Base-by-base conservation (phyloP, 2,113 vertebrate genomes). In the Eptesicus fuscus region DNA sequence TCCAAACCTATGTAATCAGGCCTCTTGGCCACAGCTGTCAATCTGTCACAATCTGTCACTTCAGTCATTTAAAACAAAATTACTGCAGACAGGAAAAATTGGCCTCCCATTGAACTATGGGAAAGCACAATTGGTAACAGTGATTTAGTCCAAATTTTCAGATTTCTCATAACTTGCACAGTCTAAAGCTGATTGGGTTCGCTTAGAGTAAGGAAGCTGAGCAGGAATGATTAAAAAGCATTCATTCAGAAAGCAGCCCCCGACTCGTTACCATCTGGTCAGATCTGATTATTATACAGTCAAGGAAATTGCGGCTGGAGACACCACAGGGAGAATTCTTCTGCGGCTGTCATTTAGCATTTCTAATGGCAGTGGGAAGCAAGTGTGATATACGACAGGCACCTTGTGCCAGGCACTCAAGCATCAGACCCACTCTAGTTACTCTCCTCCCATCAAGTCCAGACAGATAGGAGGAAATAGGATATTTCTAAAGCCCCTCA, bases 221-320 rank as follows among this genome's bases (percentile, higher is more conserved):
- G 97, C 95, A 97, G 88, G 95, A 98, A 96, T 97, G 87, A 97
- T 98, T 97, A 93, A 96, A 97, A 98, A 98, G 96, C 96, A 96
- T 97, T 96, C 95, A 96, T 98, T 98, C 96, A 98, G 85, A 96
- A 96, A 97, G 89, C 90, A 94, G 93, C 97, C 93, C 92, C 93
- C 88, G 96, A 85, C 92, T 98, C 97, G 98, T 96, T 93, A 96
- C 98, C 98, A 98, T 99, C 98, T 99, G 98, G 98, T 98, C 97
- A 98, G 91, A 98, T 98, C 97, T 97, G 97, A 98, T 98, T 98
- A 97, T 96, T 96, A 96, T 92, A 97, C 95, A 98, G 97, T 96
- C 73, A 89, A 97, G 97, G 96, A 98, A 96, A 97, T 95, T 98
- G 98, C 97, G 96, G 93, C 98, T 98, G 98, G 96, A 97, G 92